Evolutionary conservation across 2,888 invertebrate species (phyloP).

Genomic region (Eristalinus sepulchralis): DNA sequence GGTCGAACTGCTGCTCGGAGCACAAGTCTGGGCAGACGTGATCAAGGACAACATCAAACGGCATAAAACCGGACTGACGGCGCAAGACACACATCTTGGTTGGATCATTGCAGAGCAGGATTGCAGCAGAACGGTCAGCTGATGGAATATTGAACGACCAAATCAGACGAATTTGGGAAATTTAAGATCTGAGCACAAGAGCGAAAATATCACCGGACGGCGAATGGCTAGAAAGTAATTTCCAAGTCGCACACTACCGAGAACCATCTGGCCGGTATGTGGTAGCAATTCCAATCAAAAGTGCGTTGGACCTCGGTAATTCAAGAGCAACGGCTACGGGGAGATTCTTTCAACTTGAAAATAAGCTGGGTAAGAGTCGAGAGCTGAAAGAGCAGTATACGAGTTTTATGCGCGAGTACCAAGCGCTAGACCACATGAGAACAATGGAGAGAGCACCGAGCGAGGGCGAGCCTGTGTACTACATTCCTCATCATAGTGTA

Average conservation of each 20-base stretch:
- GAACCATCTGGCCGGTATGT: neutral
- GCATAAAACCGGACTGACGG: neutral
- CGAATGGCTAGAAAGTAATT: conserved; percentile 31
- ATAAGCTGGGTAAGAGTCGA: neutral
- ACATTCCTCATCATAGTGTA: conserved; percentile 20
- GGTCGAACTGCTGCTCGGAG: conserved; percentile 4
- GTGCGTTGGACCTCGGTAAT: neutral
- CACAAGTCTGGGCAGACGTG: neutral
- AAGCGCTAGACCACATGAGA: conserved; percentile 17
- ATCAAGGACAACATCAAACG: conserved; percentile 8
- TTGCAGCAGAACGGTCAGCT: no score
- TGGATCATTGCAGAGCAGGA: neutral
- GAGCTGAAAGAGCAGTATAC: neutral
- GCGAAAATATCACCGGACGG: neutral
- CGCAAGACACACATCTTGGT: neutral
- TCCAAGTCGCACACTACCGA: neutral
- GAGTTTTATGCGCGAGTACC: conserved; percentile 21
- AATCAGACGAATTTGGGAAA: neutral
- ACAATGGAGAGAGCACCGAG: neutral
- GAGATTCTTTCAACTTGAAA: conserved; percentile 13
- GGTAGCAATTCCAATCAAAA: conserved; percentile 10
- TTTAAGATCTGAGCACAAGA: neutral
- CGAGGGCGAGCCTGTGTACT: neutral
- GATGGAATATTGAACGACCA: no score
- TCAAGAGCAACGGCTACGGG: conserved; percentile 1